Conservation (phyloP, 2,113 vertebrate genomes). For the Butorides virescens region DNA sequence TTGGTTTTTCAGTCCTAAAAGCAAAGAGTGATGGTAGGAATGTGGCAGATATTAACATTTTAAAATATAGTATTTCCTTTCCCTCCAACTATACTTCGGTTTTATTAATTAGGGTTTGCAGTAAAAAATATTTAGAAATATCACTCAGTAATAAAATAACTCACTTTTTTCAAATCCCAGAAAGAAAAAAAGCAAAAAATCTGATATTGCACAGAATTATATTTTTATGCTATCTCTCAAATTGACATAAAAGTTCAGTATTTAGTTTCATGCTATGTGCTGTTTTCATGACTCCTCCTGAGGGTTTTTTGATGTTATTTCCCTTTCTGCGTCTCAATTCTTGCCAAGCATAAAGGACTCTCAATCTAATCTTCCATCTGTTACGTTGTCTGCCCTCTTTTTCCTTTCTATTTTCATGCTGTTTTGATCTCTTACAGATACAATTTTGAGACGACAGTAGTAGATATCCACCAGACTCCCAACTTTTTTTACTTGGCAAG, state of each 20-base stretch:
- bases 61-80: neutral
- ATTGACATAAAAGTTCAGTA: neutral
- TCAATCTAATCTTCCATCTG: neutral
- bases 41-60: neutral
- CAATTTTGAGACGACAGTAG: neutral
- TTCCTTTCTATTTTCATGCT: neutral
- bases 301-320: neutral
- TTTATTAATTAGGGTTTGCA: neutral
- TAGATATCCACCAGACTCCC: neutral
- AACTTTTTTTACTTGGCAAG: neutral
- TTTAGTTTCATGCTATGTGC: neutral
- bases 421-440: neutral
- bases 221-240: neutral
- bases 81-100: neutral
- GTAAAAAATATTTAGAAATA: neutral
- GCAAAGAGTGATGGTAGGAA: neutral
- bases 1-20: slow-evolving; percentile 24
- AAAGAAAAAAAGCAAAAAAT: neutral
- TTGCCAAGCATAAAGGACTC: neutral
- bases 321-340: neutral
- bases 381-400: neutral
- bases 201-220: neutral
- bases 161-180: neutral
- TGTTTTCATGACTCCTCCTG: neutral
- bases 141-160: neutral